These are phyloP conservation scores for Pseudanteris insignis DNA, from an alignment of 2,888 invertebrate genomes.

Conservation along the genomic window DNA sequence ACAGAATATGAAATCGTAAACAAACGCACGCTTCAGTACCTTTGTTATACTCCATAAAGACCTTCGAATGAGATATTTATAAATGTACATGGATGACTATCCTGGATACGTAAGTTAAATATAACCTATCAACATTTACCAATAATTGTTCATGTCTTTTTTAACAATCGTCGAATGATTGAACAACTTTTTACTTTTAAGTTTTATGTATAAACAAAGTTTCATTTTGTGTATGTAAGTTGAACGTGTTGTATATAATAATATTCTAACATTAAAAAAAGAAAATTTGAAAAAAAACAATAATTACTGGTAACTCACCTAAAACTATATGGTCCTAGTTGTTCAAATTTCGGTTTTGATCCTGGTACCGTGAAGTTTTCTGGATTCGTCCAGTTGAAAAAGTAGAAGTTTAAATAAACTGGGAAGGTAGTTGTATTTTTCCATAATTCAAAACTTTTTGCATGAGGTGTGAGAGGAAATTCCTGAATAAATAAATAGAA, in stretches of 20 bases:
- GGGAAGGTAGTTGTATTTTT: slow-evolving; percentile 71
- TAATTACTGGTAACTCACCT: no score
- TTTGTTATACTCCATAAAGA: neutral
- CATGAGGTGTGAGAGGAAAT: slow-evolving; percentile 72
- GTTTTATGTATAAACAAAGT: no score
- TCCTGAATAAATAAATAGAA: slow-evolving; percentile 67
- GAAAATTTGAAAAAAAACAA: no score
- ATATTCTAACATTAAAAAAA: no score
- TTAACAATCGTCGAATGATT: no score
- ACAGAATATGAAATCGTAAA: no score
- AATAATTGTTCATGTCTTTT: slow-evolving; percentile 37
- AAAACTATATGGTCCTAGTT: slow-evolving; percentile 66
- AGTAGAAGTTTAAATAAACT: slow-evolving; percentile 74
- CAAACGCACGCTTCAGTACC: neutral
- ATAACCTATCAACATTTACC: slow-evolving; percentile 14
- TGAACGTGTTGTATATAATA: no score
- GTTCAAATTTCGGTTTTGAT: slow-evolving; percentile 69
- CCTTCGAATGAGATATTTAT: slow-evolving; percentile 37
- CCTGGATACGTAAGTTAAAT: no score
- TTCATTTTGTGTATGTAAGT: no score
- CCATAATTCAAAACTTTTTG: slow-evolving; percentile 77
- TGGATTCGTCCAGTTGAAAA: slow-evolving; percentile 85
- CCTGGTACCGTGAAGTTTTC: slow-evolving; percentile 70
- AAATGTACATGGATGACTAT: slow-evolving; percentile 11
- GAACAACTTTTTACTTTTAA: no score